These are phyloP conservation scores for Megalops cyprinoides DNA, from an alignment of 2,797 vertebrate genomes.

Conservation along the genomic window DNA sequence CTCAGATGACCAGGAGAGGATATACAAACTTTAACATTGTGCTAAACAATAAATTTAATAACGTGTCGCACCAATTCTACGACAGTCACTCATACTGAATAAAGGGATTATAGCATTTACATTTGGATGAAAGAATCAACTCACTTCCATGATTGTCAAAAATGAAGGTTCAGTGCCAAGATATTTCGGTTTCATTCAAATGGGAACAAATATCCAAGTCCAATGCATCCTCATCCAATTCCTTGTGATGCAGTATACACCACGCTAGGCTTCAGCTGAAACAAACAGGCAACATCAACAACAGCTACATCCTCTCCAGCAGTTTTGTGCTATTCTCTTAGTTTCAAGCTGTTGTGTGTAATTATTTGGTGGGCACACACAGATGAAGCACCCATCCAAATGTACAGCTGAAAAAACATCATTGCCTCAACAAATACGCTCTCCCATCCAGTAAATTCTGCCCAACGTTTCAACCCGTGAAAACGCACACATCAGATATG, in stretches of 20 bases:
- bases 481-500: too few species aligned
- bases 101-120: neutral
- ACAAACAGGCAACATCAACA: neutral
- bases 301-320: neutral
- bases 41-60: neutral
- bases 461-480: too few species aligned
- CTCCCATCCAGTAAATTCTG: too few species aligned
- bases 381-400: neutral
- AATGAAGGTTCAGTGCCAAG: neutral
- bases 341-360: too few species aligned
- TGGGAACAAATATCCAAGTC: neutral
- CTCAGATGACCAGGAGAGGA: too few species aligned
- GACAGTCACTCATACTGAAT: slow-evolving; percentile 12
- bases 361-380: neutral
- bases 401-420: neutral
- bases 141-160: neutral
- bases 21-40: too few species aligned
- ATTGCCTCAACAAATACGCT: neutral
- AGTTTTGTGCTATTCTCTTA: neutral
- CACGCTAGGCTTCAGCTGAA: neutral
- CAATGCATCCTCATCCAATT: neutral
- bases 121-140: neutral
- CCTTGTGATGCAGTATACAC: neutral
- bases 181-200: neutral
- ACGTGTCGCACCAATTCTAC: neutral